phyloP scores from a whole-genome alignment of 2,888 invertebrate species.

The Agrochola litura region DNA sequence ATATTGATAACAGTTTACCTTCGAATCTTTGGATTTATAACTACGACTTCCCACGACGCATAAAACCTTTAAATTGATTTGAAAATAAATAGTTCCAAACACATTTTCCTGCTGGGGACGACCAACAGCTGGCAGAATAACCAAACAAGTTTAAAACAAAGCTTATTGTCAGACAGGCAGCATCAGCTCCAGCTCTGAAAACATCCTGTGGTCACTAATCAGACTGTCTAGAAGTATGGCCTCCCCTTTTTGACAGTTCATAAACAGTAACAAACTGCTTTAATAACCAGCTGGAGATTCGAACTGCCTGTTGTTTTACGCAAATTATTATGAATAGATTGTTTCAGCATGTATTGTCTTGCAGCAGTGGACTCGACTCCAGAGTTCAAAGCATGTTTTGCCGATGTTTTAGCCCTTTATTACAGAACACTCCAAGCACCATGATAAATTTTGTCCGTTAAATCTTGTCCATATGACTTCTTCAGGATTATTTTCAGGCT shows the following conservation, averaged over 20 bases:
- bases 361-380: background rate
- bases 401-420: slow-evolving; percentile 32
- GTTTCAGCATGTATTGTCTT: slow-evolving; percentile 7
- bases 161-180: background rate
- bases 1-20: slow-evolving; percentile 34
- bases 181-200: slow-evolving; percentile 1
- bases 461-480: background rate
- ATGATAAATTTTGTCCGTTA: slow-evolving; percentile 5
- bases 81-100: background rate
- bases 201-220: background rate
- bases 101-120: slow-evolving; percentile 3
- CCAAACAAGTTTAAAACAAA: background rate
- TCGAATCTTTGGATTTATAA: slow-evolving; percentile 12
- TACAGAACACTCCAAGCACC: slow-evolving; percentile 62
- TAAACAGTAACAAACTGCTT: background rate
- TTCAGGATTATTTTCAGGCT: background rate
- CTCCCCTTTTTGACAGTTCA: background rate
- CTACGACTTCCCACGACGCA: slow-evolving; percentile 10
- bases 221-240: slow-evolving; percentile 5
- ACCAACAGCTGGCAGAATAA: slow-evolving; percentile 43
- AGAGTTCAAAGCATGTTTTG: slow-evolving; percentile 1
- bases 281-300: slow-evolving; percentile 4
- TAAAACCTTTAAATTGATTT: slow-evolving; percentile 1
- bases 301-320: slow-evolving; percentile 18
- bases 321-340: background rate